phyloP scores from a whole-genome alignment of 2,888 invertebrate genomes.

The Acanthosoma haemorrhoidale region DNA sequence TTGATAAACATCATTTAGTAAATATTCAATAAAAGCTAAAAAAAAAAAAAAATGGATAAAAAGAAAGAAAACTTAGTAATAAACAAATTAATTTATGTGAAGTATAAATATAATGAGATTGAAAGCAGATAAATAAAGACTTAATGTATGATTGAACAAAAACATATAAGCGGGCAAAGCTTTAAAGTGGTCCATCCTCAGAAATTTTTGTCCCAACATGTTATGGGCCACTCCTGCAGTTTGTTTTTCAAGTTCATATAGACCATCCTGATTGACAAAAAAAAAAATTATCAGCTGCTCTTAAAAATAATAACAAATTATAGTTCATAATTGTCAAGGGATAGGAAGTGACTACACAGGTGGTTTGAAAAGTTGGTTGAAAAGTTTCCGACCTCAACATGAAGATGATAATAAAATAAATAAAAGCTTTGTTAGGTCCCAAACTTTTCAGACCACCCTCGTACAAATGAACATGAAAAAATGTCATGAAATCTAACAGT shows the following conservation, averaged over 20 bases:
- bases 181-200: constrained; percentile 7
- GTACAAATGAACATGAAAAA: too few species aligned
- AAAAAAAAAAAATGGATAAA: not conserved
- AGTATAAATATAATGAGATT: not conserved
- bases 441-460: too few species aligned
- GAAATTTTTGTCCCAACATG: not conserved
- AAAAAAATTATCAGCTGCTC: too few species aligned
- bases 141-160: not conserved
- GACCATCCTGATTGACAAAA: not conserved
- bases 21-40: not conserved
- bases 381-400: too few species aligned
- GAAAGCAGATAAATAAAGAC: constrained; percentile 6
- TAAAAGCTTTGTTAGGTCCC: too few species aligned
- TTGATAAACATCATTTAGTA: not conserved
- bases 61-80: not conserved
- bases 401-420: too few species aligned
- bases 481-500: too few species aligned
- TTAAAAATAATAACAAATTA: too few species aligned
- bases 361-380: too few species aligned
- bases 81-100: not conserved
- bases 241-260: not conserved
- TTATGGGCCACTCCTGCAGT: constrained; percentile 3
- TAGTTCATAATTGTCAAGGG: too few species aligned
- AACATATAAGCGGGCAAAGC: not conserved
- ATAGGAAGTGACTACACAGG: too few species aligned